Conservation (phyloP, 1,140 invertebrate species). For the Pristionchus pacificus region DNA sequence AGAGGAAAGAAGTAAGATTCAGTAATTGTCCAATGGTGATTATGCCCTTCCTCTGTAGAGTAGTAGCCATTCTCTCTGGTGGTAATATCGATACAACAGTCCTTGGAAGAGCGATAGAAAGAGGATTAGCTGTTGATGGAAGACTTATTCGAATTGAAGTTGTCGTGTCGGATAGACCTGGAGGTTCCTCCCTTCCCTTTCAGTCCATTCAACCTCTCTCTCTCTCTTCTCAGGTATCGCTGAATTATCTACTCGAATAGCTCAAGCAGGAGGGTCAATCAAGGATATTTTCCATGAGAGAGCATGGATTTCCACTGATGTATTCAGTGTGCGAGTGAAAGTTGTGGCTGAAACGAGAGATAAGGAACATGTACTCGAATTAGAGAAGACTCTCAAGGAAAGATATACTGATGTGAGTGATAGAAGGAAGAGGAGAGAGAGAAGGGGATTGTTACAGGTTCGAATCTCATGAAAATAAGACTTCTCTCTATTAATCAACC, state of each 20-base stretch:
- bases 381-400: constrained; percentile 34
- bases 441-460: neutral
- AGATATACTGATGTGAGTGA: constrained; percentile 46
- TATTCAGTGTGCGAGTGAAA: constrained; percentile 69
- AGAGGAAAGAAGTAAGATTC: constrained; percentile 73
- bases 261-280: constrained; percentile 76
- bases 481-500: neutral
- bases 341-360: constrained; percentile 80
- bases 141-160: constrained; percentile 79
- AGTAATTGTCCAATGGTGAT: constrained; percentile 42
- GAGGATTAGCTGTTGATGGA: constrained; percentile 81
- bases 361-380: constrained; percentile 65
- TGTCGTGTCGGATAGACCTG: constrained; percentile 73
- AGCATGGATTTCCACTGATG: constrained; percentile 81
- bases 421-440: neutral
- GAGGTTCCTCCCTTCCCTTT: constrained; percentile 53
- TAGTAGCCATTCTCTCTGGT: constrained; percentile 77
- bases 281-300: constrained; percentile 90
- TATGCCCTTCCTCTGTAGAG: constrained; percentile 63
- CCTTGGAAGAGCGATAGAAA: constrained; percentile 78
- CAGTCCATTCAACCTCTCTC: neutral
- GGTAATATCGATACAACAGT: constrained; percentile 90
- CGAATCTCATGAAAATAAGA: neutral
- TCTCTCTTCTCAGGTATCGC: constrained; percentile 68
- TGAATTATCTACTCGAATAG: constrained; percentile 74